Evolutionary conservation across 1,140 invertebrate genomes (phyloP), one percentile per base, ranked within the genome.

Genomic region (Calliphora vicina): DNA sequence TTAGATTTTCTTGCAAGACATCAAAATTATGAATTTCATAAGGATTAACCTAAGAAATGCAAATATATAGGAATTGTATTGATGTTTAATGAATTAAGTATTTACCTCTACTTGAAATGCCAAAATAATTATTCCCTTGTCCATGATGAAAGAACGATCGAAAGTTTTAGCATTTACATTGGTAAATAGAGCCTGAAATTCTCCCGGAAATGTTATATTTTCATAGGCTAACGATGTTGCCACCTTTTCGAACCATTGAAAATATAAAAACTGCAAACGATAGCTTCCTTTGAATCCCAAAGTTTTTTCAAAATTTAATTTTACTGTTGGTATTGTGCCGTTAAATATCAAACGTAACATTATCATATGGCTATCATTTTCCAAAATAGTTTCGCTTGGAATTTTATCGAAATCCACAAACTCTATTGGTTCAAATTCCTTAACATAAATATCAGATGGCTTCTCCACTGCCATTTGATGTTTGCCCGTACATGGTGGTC

Each of bases 171-270:
- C 20, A 12, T 73, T 26, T 1, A 8, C 1, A 27, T 73, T 27
- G 4, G 27, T 27, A 15, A 73, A 73, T 1, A 73, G 12, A 5
- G 6, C 13, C 27, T 73, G 23, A 26, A 73, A 26, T 26, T 73
- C 71, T 9, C n/a, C 71, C 26, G 71, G 71, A 26, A 73, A 26
- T 73, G 71, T 15, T 73, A 73, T 4, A 73, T 73, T 73, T 73
- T 13, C 8, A 29, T 27, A 3, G 1, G 25, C 3, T 25, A 27
- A 73, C 26, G 13, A 25, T 10, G 71, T 1, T 27, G 25, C 10
- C 6, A 23, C 13, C 23, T 73, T 17, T 73, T 29, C 26, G 1
- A 73, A 15, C 71, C 71, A 73, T 25, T 73, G 71, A 25, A 73
- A 73, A 27, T 27, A 73, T 9, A 73, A 6, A 15, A 15, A 9